phyloP scores from a whole-genome alignment of 1,140 invertebrate genomes.

The Ladona fulva region DNA sequence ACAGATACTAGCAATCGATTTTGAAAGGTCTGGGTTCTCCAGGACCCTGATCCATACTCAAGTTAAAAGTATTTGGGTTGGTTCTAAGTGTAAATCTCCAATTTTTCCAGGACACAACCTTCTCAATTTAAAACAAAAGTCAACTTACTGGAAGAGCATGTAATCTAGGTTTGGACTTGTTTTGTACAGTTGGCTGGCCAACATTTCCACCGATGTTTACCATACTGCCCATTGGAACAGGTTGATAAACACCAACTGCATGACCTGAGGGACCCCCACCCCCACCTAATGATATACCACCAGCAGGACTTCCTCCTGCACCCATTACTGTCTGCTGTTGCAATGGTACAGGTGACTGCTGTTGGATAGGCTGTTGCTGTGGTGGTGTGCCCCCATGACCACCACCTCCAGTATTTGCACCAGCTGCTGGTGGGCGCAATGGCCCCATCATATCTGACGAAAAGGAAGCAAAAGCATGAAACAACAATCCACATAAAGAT shows the following conservation, averaged over 20 bases:
- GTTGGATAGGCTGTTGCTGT: not conserved
- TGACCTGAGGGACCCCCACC: not conserved
- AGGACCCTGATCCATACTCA: too few relatives aligned
- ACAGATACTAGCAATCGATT: too few relatives aligned
- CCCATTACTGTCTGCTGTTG: not conserved
- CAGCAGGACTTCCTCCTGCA: not conserved
- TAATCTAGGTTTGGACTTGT: not conserved
- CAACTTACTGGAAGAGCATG: not conserved
- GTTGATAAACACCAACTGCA: not conserved
- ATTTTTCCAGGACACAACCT: too few relatives aligned
- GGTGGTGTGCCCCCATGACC: not conserved
- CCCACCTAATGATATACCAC: not conserved
- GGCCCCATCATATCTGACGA: too few relatives aligned
- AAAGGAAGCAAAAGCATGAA: too few relatives aligned
- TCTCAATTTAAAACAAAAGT: too few relatives aligned
- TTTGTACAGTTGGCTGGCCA: not conserved
- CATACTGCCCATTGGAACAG: not conserved
- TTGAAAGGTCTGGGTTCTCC: too few relatives aligned
- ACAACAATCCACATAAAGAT: too few relatives aligned
- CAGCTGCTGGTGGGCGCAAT: not conserved
- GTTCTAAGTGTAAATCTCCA: too few relatives aligned
- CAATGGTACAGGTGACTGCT: not conserved
- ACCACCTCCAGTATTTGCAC: not conserved
- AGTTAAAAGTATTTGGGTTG: too few relatives aligned
- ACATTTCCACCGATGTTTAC: not conserved